Base-by-base conservation (phyloP, 2,797 vertebrate species). In the Clarias pachynema region DNA sequence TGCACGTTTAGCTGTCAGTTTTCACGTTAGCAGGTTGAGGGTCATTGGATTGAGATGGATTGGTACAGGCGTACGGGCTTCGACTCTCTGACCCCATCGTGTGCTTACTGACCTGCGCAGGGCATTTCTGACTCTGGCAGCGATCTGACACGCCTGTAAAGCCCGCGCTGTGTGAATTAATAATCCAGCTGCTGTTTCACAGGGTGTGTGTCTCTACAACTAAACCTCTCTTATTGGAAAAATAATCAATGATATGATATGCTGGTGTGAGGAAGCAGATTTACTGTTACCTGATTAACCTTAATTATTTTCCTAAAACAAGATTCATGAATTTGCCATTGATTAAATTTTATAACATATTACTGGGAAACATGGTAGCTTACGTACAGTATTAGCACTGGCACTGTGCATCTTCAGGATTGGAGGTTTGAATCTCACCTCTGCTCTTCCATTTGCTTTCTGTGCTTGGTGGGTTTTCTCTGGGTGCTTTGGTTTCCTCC, bases 161-260 rank as follows among this genome's bases (percentile, higher is more conserved):
- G 92, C 91, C 92, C 83, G 89, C 90, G 91, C 90, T 92, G 91
- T 91, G 94, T 95, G 94, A 94, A 95, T 95, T 94, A 95, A 93
- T 94, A 94, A 93, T 90, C 86, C 85, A 79, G 70, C 60, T 60
- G 75, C 53, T 31, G 26, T 20, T 57, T 57, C 53, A 22, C 26
- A n/a, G 18, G 24, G 20, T 40, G 18, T 29, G n/a, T 29, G n/a
- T 56, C 15, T 56, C 72, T 74, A 18, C 2, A 56, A 31, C 8
- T 22, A 56, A 57, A 57, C 1, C 16, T 24, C 44, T 53, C 14
- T 74, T 74, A 59, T 53, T 87, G 84, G 89, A 90, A 26, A 49
- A 74, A 26, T 18, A 74, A 18, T 53, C 44, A 18, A 26, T 8
- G 10, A 5, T 20, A 22, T 60, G 59, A 49, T 5, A 6, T 12